Percentiles rank a stretch among this genome's conserved stretches.
phyloP scores from a whole-genome alignment of 2,113 vertebrate species.

The Bucco capensis region DNA sequence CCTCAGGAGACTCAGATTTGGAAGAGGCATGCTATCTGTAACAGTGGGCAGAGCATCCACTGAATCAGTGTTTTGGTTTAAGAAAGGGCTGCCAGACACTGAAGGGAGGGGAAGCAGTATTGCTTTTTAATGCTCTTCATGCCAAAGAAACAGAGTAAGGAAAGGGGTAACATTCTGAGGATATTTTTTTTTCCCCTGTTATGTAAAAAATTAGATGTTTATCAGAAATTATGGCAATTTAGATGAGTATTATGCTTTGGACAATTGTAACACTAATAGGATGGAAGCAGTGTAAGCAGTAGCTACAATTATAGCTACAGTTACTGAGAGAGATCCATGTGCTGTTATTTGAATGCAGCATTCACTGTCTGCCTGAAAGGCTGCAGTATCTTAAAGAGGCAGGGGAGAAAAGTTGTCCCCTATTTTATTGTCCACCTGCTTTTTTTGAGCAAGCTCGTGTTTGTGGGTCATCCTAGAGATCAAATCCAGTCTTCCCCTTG shows the following conservation, averaged over 20 bases:
- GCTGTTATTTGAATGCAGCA: constrained; percentile 5
- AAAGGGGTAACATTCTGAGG: neutral
- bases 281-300: neutral
- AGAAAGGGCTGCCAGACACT: neutral
- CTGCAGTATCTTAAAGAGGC: neutral
- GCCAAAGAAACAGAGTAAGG: neutral
- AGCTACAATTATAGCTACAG: constrained; percentile 34
- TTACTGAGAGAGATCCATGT: constrained; percentile 25
- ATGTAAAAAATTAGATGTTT: neutral
- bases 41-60: constrained; percentile 5
- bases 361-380: neutral
- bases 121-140: neutral
- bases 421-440: neutral
- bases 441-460: neutral
- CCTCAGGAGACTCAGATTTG: neutral
- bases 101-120: neutral
- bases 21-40: neutral
- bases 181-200: neutral
- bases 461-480: neutral
- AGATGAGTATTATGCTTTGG: neutral
- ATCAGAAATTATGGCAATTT: neutral
- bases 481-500: neutral
- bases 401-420: neutral
- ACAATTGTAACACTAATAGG: neutral
- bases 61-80: constrained; percentile 23